phyloP scores from a whole-genome alignment of 2,888 invertebrate genomes.

The Julus scandinavius region DNA sequence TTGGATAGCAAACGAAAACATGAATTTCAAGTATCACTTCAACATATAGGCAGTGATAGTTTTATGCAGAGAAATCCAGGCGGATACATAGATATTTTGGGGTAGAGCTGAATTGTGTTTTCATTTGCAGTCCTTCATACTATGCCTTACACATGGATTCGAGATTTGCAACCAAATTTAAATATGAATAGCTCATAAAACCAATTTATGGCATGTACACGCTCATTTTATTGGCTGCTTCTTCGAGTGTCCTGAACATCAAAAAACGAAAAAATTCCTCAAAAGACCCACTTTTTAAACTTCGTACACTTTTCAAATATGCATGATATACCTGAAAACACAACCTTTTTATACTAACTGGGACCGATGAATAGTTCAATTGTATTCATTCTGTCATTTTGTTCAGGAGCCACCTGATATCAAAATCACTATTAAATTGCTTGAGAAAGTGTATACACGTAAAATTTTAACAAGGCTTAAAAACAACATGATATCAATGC shows the following conservation, averaged over 20 bases:
- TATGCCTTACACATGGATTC: background rate
- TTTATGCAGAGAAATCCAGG: conserved; percentile 24
- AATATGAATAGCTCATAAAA: conserved; percentile 45
- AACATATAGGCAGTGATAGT: background rate
- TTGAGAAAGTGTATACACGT: too few species aligned
- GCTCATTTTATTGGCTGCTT: background rate
- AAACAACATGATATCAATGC: too few species aligned
- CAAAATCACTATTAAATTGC: too few species aligned
- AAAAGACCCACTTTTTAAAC: background rate
- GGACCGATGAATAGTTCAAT: too few species aligned
- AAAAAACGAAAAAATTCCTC: background rate
- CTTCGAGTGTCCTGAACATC: background rate
- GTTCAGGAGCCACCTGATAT: too few species aligned
- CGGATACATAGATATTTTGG: background rate
- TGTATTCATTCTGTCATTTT: too few species aligned
- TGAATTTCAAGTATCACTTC: conserved; percentile 12
- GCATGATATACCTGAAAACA: background rate
- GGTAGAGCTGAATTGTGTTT: conserved; percentile 24
- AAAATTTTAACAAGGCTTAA: too few species aligned
- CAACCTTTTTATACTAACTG: too few species aligned
- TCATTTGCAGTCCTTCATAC: background rate
- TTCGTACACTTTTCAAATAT: background rate
- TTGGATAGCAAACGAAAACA: background rate
- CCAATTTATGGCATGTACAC: background rate
- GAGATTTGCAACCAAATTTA: conserved; percentile 26